Conservation (phyloP, 2,888 invertebrate genomes). For the Blastobasis lacticolella region DNA sequence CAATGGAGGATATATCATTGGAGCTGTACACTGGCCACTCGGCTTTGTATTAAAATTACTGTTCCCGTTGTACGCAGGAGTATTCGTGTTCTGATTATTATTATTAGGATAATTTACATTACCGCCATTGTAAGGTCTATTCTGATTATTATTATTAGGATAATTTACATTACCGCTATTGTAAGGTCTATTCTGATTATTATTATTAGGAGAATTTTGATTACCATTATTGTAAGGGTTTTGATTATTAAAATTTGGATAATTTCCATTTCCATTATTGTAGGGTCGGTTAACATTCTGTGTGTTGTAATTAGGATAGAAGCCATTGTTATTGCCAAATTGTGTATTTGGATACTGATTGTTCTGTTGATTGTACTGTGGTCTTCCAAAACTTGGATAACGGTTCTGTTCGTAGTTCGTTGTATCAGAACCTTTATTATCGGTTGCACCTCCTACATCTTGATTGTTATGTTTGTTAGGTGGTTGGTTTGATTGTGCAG, state of each 20-base stretch:
- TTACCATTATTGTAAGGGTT: neutral
- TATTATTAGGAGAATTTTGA: neutral
- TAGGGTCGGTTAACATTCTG: neutral
- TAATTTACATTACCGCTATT: constrained; percentile 5
- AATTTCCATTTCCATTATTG: neutral
- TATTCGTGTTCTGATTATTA: neutral
- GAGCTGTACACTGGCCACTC: constrained; percentile 30
- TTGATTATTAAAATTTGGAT: neutral
- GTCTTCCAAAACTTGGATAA: neutral
- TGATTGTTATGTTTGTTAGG: neutral
- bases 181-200: neutral
- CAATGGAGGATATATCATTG: constrained; percentile 42
- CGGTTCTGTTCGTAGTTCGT: neutral
- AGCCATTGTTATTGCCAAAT: neutral
- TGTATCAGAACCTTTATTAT: neutral
- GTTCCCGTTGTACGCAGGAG: constrained; percentile 5
- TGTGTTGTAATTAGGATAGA: neutral
- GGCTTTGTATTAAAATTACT: constrained; percentile 11
- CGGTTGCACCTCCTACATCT: neutral
- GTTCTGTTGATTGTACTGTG: neutral
- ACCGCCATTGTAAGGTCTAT: neutral
- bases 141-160: neutral
- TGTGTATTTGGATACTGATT: neutral
- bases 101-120: constrained; percentile 6
- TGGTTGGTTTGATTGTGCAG: neutral